phyloP scores from a whole-genome alignment of 1,140 invertebrate genomes.

The Vollenhovia emeryi region DNA sequence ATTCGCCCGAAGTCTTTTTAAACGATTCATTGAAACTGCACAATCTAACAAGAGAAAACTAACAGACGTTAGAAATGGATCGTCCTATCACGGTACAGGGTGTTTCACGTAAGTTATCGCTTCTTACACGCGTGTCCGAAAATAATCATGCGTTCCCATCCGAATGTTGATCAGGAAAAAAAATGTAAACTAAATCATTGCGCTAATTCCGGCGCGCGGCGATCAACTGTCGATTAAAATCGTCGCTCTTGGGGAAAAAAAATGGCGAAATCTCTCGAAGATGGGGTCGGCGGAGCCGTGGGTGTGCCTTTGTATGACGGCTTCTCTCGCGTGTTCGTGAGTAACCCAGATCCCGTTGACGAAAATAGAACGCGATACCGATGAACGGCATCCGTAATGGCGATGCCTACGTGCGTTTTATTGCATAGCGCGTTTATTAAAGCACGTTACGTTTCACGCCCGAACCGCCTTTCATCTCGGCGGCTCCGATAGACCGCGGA shows the following conservation, averaged over 20 bases:
- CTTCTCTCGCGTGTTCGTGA: conserved; percentile 65
- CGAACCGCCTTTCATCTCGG: background rate
- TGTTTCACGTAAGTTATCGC: background rate
- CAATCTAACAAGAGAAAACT: background rate
- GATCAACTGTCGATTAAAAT: background rate
- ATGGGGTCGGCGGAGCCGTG: background rate
- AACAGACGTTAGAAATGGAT: background rate
- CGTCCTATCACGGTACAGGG: background rate
- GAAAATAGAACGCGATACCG: conserved; percentile 79
- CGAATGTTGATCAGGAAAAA: background rate
- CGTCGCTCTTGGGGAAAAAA: background rate
- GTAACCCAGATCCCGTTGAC: conserved; percentile 81
- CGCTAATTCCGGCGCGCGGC: background rate
- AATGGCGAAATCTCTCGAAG: conserved; percentile 1
- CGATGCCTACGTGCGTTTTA: conserved; percentile 62
- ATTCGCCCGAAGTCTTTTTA: background rate
- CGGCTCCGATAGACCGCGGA: background rate
- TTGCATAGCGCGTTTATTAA: conserved; percentile 70
- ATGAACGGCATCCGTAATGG: conserved; percentile 64
- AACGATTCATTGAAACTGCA: background rate
- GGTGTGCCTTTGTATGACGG: conserved; percentile 58
- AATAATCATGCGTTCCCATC: background rate
- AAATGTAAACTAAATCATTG: background rate
- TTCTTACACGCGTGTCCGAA: background rate
- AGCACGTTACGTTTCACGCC: background rate